Base-by-base conservation (phyloP, 2,888 invertebrate genomes). In the Metellina segmentata region DNA sequence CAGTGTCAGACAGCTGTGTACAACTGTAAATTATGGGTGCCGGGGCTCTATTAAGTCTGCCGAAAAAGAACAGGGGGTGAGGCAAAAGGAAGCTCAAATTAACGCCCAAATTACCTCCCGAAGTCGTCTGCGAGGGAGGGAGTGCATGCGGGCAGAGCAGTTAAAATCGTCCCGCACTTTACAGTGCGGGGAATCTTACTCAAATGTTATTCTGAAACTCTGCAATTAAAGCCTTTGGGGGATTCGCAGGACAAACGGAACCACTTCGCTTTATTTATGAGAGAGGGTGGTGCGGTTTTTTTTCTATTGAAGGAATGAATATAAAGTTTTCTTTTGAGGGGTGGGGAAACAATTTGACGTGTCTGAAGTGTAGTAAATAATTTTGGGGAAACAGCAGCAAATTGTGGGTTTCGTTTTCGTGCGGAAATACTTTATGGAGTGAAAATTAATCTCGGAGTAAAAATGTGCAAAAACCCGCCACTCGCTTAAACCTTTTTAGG, bases 11-110 rank as follows among this genome's bases (percentile, higher is more conserved):
- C 90, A 86, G 90, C 81, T 86, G 90, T 69, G 81, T 77, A 34
- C 81, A 85, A 85, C 52, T 86, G 81, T 86, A 77, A 90, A 86
- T 90, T 90, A 83, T 91, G 82, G 61, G 20, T 34, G 48, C 61
- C 70, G 75, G 19, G n/a, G 52, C 61, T 74, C 90, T 77, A 81
- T 87, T 91, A 79, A 82, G 51, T 19, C 9, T 13, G 48, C 53
- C 61, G 77, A 82, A 51, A 78, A 83, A 77, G 81, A 48, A 51
- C 34, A n/a, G 34, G 34, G 34, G 34, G 34, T 34, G 34, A 34
- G 34, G 34, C 34, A 34, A 71, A n/a, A 72, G 71, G 6, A 71
- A 51, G 78, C 69, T 69, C 9, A 86, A 91, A 87, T 91, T 71
- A 91, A 61, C 71, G 61, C 34, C 83, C 52, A 86, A 83, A 87